Base-by-base conservation (phyloP, 1,140 invertebrate species). In the Ceratosolen solmsi region DNA sequence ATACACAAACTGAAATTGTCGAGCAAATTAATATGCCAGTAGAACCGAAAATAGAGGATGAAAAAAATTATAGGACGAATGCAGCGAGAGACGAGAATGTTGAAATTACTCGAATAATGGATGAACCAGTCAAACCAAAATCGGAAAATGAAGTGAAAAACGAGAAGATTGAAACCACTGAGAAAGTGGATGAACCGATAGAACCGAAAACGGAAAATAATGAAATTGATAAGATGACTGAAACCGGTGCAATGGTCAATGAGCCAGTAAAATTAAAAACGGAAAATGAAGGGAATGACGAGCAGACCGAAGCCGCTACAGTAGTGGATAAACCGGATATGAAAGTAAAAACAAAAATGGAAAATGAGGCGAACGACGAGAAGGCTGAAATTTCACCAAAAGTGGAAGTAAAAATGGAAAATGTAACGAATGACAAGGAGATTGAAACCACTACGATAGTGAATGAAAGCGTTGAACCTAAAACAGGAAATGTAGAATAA, bases 201-300 rank as follows among this genome's bases (percentile, higher is more conserved):
- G 60, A 65, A 36, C 1, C 60, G 7, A 68, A n/a, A 58, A 22
- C 41, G 70, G 30, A 60, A 49, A n/a, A 51, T 65, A 49, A 82
- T 0, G n/a, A n/a, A n/a, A n/a, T n/a, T n/a, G n/a, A n/a, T n/a
- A n/a, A n/a, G n/a, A 27, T 63, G 2, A 51, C 56, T 33, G 41
- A 27, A 68, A 68, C 2, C 8, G 13, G 13, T n/a, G 33, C 33
- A 1, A 33, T n/a, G 38, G 15, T 15, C 20, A 38, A 68, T 22
- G 33, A 68, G 20, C 17, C 33, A n/a, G 27, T 20, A 5, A 20
- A 63, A 63, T 15, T 3, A 8, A 33, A 36, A 33, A 38, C 15
- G 3, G 20, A n/a, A 7, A 38, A 38, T 38, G 33, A 36, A 38
- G 5, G 4, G 13, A 54, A 68, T 22, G 8, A 68, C 22, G 0